These are phyloP conservation scores for Nycticebus coucang DNA, from an alignment of 2,113 vertebrate genomes.

Conservation along the genomic window DNA sequence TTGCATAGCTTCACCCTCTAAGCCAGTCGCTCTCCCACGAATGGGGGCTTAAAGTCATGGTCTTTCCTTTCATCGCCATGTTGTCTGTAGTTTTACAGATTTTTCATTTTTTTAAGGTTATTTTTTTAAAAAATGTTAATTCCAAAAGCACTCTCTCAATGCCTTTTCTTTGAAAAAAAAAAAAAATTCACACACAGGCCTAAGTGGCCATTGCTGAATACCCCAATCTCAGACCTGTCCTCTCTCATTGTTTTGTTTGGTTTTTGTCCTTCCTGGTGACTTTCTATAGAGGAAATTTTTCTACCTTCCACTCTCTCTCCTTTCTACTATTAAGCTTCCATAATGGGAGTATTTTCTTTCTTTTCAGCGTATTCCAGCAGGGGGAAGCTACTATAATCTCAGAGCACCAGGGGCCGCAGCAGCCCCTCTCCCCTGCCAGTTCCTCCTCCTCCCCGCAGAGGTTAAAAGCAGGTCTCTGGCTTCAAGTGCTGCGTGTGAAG, in stretches of 20 bases:
- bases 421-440: neutral
- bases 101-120: too few species aligned
- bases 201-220: neutral
- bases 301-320: neutral
- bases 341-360: neutral
- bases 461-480: neutral
- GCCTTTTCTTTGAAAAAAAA: neutral
- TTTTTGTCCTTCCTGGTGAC: neutral
- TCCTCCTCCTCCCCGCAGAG: neutral
- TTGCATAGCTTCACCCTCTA: conserved; percentile 15
- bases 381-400: neutral
- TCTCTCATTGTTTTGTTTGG: neutral
- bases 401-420: neutral
- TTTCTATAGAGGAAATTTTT: conserved; percentile 19
- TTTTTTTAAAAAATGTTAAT: neutral
- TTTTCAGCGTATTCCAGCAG: neutral
- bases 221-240: neutral
- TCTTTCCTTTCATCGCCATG: neutral
- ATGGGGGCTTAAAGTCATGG: neutral
- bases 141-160: neutral
- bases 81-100: neutral
- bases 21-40: neutral
- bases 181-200: neutral
- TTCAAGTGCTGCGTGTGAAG: neutral
- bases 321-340: conserved; percentile 23